Conservation (phyloP, 2,797 vertebrate genomes). For the Gymnodraco acuticeps region DNA sequence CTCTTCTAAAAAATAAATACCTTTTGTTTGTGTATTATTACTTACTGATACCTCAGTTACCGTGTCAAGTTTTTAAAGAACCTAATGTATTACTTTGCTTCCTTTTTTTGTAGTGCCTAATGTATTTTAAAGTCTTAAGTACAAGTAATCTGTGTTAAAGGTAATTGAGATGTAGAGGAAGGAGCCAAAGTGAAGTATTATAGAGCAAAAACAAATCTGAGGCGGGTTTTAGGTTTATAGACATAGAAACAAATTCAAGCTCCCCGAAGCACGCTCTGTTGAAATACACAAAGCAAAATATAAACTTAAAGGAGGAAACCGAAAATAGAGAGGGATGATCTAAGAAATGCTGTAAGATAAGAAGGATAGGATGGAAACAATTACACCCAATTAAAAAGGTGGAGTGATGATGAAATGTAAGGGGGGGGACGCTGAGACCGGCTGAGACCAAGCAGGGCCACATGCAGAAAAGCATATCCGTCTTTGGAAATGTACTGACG, state of each 20-base stretch:
- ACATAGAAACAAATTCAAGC: background rate
- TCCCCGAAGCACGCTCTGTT: conserved; percentile 1
- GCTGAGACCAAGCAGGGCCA: conserved; percentile 30
- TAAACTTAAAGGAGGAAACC: conserved; percentile 38
- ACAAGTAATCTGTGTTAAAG: conserved; percentile 4
- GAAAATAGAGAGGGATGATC: conserved; percentile 44
- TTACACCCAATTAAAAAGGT: conserved; percentile 48
- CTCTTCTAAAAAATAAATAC: background rate
- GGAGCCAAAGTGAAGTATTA: background rate
- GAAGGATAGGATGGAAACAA: conserved; percentile 51
- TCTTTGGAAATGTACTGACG: conserved; percentile 44
- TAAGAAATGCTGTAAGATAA: conserved; percentile 20
- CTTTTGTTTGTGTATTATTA: background rate
- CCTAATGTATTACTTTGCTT: no score
- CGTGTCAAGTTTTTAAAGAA: no score
- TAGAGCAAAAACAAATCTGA: conserved; percentile 3
- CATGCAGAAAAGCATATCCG: conserved; percentile 44
- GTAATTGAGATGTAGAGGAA: background rate
- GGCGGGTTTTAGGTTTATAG: conserved; percentile 7
- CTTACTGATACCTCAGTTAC: background rate
- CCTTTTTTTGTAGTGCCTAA: background rate
- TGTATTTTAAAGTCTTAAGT: background rate
- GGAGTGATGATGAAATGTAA: conserved; percentile 47
- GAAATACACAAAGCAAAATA: conserved; percentile 15
- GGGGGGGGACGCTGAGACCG: background rate